Evolutionary conservation across 1,140 invertebrate species (phyloP), one percentile per base, ranked within the genome.

Genomic region (Sycobia sp.): DNA sequence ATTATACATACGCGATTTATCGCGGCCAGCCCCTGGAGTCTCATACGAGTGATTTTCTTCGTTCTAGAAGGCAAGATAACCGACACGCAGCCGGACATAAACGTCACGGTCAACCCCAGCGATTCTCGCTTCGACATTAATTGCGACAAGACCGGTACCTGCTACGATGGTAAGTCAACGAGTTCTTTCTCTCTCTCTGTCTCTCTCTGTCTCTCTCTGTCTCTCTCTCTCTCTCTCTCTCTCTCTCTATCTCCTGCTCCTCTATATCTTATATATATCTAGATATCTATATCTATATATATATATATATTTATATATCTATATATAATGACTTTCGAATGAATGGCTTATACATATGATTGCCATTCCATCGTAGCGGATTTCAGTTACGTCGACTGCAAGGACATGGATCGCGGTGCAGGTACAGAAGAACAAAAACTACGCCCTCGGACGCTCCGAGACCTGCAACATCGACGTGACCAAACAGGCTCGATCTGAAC

Each of bases 381-480:
- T 84, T 84, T 20, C 81, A 96, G 95, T 97, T 43, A 90, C 27
- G 93, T 97, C 1, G 91, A 95, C 74, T 97, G 95, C 82, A 96
- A 96, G 76, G 95, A 97, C 76, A 96, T 93, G 91, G 70, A 97
- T 97, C 68, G 92, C 93, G 0, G 92, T 97, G 1, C 92, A 94
- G 82, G 93, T 97, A 4, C 85, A 90, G 62, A 96, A 94, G 5
- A 96, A 95, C 79, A 92, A 94, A 69, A 94, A 97, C 76, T 97
- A 97, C 73, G 94, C 94, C 23, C 80, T 97, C 66, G 95, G 94
- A 20, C 86, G 94, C 57, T 95, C 93, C 0, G 94, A 96, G 79
- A 96, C 94, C 16, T 97, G 95, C 81, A 96, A 97, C 81, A 93
- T 94, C 62, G 93, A 96, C 76, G 93, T 96, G 1, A 87, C 91